These are phyloP conservation scores for Agrypnia vestita DNA, from an alignment of 1,140 invertebrate genomes.

Conservation along the genomic window DNA sequence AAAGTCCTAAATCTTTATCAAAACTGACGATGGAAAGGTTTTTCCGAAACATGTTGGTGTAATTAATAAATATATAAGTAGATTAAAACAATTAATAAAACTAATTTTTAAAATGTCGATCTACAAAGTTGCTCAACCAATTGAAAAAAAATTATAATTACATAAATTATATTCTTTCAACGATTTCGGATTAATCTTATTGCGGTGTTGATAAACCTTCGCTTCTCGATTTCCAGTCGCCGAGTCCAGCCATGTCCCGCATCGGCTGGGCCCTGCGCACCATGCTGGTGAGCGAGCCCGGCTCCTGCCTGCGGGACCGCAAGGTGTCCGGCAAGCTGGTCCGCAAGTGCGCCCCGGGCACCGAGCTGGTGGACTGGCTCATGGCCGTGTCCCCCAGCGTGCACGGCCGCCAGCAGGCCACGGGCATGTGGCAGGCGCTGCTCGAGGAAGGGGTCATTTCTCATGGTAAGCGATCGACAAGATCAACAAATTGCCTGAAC, in stretches of 20 bases:
- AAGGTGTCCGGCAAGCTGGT: constrained; percentile 75
- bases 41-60: too few species aligned
- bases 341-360: constrained; percentile 75
- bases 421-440: constrained; percentile 89
- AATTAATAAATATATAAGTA: too few species aligned
- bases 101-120: too few species aligned
- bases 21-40: too few species aligned
- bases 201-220: too few species aligned
- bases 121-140: too few species aligned
- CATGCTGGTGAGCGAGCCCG: constrained; percentile 77
- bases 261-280: constrained; percentile 82
- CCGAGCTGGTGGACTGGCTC: constrained; percentile 88
- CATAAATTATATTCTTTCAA: too few species aligned
- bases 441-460: constrained; percentile 86
- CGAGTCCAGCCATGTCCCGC: constrained; percentile 77
- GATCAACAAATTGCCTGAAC: too few species aligned
- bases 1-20: too few species aligned
- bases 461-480: constrained; percentile 84
- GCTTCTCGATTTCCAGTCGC: constrained; percentile 67
- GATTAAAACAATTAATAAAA: too few species aligned
- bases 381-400: constrained; percentile 73
- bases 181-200: too few species aligned
- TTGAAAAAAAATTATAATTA: too few species aligned
- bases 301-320: constrained; percentile 77
- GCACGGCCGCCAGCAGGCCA: constrained; percentile 81